A percentile compares a stretch with the other conserved stretches of the same genome.
Conservation (phyloP, 2,797 vertebrate species). For the Trachurus trachurus region DNA sequence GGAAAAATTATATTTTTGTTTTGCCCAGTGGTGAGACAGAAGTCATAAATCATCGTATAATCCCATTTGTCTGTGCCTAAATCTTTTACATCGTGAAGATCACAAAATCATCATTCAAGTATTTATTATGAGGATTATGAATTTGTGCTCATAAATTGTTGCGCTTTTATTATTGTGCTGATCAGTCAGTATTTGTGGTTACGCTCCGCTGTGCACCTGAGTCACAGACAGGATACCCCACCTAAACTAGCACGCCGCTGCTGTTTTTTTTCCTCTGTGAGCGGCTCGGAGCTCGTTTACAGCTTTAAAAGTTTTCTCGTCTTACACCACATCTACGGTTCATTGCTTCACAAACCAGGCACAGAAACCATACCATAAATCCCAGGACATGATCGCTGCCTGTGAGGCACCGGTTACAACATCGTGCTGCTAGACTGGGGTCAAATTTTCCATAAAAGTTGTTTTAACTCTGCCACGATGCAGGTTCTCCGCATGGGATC, state of each 20-base stretch:
- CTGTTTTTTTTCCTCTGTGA: background rate
- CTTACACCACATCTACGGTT: conserved; percentile 28
- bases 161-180: conserved; percentile 16
- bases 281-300: conserved; percentile 19
- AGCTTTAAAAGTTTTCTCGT: conserved; percentile 21
- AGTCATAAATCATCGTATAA: conserved; percentile 28
- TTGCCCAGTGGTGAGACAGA: background rate
- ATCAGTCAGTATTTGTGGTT: background rate
- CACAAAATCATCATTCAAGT: conserved; percentile 11
- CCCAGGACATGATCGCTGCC: conserved; percentile 20
- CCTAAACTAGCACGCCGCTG: background rate
- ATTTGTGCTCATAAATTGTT: conserved; percentile 13
- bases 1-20: background rate
- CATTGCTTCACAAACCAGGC: conserved; percentile 35
- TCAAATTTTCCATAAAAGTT: conserved; percentile 48
- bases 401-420: conserved; percentile 33
- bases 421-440: conserved; percentile 4
- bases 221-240: background rate
- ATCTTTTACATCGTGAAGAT: conserved; percentile 28
- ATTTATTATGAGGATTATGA: conserved; percentile 2
- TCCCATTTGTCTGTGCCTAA: conserved; percentile 18
- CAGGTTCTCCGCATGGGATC: conserved; percentile 44
- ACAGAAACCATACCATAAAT: conserved; percentile 31
- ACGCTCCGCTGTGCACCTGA: background rate
- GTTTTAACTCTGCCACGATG: conserved; percentile 29